Conservation (phyloP, 2,113 vertebrate genomes). For the Xenopus borealis region DNA sequence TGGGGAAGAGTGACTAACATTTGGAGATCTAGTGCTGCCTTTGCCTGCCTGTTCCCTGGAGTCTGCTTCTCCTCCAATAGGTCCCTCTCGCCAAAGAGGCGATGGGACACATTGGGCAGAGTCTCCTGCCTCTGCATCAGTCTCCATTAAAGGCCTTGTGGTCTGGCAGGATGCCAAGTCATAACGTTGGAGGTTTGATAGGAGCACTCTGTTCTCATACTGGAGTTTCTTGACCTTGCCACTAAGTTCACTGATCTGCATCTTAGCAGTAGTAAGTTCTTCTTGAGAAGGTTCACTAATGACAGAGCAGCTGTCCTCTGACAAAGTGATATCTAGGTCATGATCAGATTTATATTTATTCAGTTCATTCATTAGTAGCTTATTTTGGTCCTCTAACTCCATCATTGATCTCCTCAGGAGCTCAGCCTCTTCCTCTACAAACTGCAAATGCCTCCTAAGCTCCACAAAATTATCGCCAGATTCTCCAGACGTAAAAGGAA, state of each 20-base stretch:
- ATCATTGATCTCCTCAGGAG: slow-evolving; percentile 87
- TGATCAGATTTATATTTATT: slow-evolving; percentile 91
- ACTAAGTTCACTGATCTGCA: slow-evolving; percentile 89
- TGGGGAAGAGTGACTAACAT: slow-evolving; percentile 31
- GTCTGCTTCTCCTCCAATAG: slow-evolving; percentile 63
- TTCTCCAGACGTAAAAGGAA: slow-evolving; percentile 64
- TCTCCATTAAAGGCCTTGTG: slow-evolving; percentile 80
- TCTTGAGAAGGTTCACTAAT: slow-evolving; percentile 85
- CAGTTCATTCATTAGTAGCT: slow-evolving; percentile 89
- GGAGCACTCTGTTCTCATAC: slow-evolving; percentile 93
- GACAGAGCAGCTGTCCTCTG: slow-evolving; percentile 78
- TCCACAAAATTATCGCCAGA: slow-evolving; percentile 82
- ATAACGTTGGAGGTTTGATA: slow-evolving; percentile 94
- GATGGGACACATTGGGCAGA: slow-evolving; percentile 85
- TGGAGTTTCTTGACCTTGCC: slow-evolving; percentile 98
- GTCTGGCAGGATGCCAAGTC: slow-evolving; percentile 88
- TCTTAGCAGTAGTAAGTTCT: slow-evolving; percentile 80
- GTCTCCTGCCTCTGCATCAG: slow-evolving; percentile 85
- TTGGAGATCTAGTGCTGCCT: slow-evolving; percentile 43
- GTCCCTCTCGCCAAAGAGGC: slow-evolving; percentile 63
- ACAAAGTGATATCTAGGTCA: slow-evolving; percentile 65
- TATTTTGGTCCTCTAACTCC: slow-evolving; percentile 97
- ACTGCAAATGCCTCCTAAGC: slow-evolving; percentile 92
- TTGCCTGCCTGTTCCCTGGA: slow-evolving; percentile 56
- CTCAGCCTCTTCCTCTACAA: slow-evolving; percentile 97